Evolutionary conservation across 2,113 vertebrate genomes (phyloP), one percentile per base, ranked within the genome.

Genomic region (Perca schrenkii): DNA sequence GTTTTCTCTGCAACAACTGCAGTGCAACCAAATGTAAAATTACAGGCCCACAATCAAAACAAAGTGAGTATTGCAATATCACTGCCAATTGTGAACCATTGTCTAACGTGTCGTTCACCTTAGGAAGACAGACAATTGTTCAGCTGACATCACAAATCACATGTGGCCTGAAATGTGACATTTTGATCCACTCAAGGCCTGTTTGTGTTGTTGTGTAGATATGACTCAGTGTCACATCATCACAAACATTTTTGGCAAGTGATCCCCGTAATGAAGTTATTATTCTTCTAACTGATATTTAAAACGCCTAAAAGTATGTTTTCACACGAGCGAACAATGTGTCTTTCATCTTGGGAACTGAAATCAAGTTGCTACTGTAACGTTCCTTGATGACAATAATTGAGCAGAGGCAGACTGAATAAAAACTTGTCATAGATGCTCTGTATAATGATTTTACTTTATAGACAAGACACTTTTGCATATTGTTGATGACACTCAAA

Each of bases 41-140:
- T 79, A 81, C 63, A 87, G 79, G 63, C 61, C 54, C 25, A 56
- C 76, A 79, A 81, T 87, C 74, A 90, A 87, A 91, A 91, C 86
- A 83, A 82, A 87, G 77, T 31, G 19, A 66, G 62, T 46, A 83
- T 77, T 46, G 28, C 62, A 31, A 77, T 76, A 84, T 73, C 76
- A n/a, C 50, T 52, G 87, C 80, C 83, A 70, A 64, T 84, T 74
- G 78, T 13, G 10, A 76, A 50, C 34, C n/a, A 79, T 80, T 85
- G 80, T 88, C 78, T 84, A 60, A 79, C 54, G 56, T 36, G 28
- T 53, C 21, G 1, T 62, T 76, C 71, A 78, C 56, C 63, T 86
- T 63, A 58, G 75, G 34, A 47, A 64, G 36, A 36, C 0, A 72
- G 71, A 67, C 80, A 36, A 86, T 57, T 74, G 79, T 62, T 75